A percentile compares a stretch with the other conserved stretches of the same genome.
Evolutionary conservation across 2,888 invertebrate species (phyloP).

Genomic region (Lordiphosa andalusiaca): DNA sequence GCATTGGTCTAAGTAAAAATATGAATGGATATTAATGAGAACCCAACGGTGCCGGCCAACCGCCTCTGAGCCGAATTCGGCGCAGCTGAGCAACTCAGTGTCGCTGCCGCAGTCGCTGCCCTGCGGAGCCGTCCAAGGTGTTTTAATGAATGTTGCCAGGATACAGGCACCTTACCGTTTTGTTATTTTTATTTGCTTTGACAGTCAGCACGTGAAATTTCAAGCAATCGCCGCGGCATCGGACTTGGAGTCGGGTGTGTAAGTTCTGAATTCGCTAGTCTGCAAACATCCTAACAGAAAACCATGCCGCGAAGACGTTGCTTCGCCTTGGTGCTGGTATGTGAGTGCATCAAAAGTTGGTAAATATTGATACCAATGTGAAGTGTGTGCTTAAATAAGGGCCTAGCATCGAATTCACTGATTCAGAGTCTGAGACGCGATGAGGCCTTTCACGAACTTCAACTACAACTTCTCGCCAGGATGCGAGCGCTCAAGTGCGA

Average conservation of each 20-base stretch:
- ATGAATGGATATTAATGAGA: slow-evolving; percentile 57
- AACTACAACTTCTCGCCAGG: slow-evolving; percentile 78
- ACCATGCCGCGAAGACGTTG: not conserved
- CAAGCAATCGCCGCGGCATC: slow-evolving; percentile 53
- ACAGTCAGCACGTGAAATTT: slow-evolving; percentile 72
- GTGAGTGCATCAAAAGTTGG: slow-evolving; percentile 7
- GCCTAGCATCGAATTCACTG: not conserved
- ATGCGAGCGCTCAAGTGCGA: slow-evolving; percentile 29
- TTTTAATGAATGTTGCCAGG: slow-evolving; percentile 78
- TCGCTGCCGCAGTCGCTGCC: slow-evolving; percentile 31
- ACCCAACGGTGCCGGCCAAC: slow-evolving; percentile 8
- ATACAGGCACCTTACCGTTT: slow-evolving; percentile 77
- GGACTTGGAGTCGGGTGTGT: slow-evolving; percentile 28
- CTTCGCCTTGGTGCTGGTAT: too few species aligned
- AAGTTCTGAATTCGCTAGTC: slow-evolving; percentile 14
- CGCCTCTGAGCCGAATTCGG: slow-evolving; percentile 46
- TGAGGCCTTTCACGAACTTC: slow-evolving; percentile 77
- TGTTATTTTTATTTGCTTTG: slow-evolving; percentile 79
- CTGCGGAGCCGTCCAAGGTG: slow-evolving; percentile 54
- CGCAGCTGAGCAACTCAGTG: slow-evolving; percentile 26
- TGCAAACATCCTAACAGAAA: slow-evolving; percentile 5
- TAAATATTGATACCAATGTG: slow-evolving; percentile 17
- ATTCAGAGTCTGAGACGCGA: slow-evolving; percentile 43
- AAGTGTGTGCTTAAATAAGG: slow-evolving; percentile 6
- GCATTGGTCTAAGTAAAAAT: slow-evolving; percentile 41